Evolutionary conservation across 1,140 invertebrate genomes (phyloP).

Genomic region (Sitophilus oryzae): DNA sequence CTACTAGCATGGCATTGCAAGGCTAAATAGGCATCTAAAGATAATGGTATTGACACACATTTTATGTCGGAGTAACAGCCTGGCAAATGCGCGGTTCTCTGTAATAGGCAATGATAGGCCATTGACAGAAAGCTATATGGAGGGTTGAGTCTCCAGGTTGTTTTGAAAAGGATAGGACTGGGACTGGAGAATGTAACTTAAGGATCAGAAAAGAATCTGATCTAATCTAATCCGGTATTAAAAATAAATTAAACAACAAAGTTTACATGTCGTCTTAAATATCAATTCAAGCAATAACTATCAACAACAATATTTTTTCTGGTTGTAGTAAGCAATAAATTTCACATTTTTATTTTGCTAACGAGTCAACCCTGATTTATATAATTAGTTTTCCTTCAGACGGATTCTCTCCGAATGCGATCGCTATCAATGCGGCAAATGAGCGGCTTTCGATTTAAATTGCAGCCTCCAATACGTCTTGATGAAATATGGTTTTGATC

Average conservation of each 20-base stretch:
- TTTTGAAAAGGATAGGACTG: neutral
- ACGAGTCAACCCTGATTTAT: slow-evolving; percentile 4
- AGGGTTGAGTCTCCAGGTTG: too few species aligned
- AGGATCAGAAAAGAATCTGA: neutral
- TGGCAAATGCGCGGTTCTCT: too few species aligned
- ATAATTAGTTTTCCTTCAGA: slow-evolving; percentile 5
- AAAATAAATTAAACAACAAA: neutral
- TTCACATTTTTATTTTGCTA: neutral
- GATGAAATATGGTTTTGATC: slow-evolving; percentile 16
- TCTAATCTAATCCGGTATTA: neutral
- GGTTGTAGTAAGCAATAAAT: neutral
- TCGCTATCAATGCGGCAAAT: slow-evolving; percentile 22
- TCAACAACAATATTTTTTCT: neutral
- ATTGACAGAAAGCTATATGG: too few species aligned
- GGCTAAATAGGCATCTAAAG: too few species aligned
- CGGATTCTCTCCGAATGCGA: slow-evolving; percentile 22
- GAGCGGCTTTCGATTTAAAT: slow-evolving; percentile 26
- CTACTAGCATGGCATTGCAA: too few species aligned
- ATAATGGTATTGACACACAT: too few species aligned
- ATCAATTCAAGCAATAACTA: neutral
- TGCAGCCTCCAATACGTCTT: slow-evolving; percentile 21
- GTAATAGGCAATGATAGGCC: too few species aligned
- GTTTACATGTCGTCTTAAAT: neutral
- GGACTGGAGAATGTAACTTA: neutral
- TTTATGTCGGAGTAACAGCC: too few species aligned